Percentiles rank a stretch among this genome's conserved stretches.
phyloP scores from a whole-genome alignment of 2,113 vertebrate species.

The Neopipo cinnamomea region DNA sequence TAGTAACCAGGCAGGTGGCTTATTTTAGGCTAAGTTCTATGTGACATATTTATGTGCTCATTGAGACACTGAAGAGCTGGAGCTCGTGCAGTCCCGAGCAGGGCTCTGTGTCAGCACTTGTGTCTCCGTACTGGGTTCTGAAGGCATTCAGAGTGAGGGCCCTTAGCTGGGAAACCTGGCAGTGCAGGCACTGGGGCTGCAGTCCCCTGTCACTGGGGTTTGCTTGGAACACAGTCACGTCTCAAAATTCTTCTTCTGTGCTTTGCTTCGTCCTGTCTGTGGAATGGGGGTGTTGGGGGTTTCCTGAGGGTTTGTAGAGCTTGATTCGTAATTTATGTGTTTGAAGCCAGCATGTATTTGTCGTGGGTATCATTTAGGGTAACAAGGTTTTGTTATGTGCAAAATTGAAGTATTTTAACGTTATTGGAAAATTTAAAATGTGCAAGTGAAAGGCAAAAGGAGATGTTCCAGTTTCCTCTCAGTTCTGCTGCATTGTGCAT shows the following conservation, averaged over 20 bases:
- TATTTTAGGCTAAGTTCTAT: conserved; percentile 52
- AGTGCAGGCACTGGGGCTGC: not conserved
- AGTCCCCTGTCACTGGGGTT: not conserved
- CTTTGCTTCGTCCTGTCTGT: not conserved
- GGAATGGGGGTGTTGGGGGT: not conserved
- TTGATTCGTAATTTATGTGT: not conserved
- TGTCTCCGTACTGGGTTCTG: not conserved
- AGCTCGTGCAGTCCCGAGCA: not conserved
- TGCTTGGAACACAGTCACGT: not conserved
- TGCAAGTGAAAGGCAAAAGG: not conserved
- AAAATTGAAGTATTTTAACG: not conserved
- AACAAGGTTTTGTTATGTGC: not conserved
- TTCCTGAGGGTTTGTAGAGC: not conserved
- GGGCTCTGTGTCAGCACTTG: not conserved
- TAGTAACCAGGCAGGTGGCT: conserved; percentile 64
- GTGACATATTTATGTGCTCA: conserved; percentile 71
- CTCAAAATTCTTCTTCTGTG: not conserved
- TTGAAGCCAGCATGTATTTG: not conserved
- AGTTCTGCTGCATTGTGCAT: conserved; percentile 1
- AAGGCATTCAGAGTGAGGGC: not conserved
- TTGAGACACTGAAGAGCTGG: conserved; percentile 62
- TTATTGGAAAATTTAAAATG: not conserved
- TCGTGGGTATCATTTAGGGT: not conserved
- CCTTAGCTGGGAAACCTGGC: not conserved
- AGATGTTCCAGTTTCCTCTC: not conserved